phyloP scores from a whole-genome alignment of 2,888 invertebrate genomes.

The Physocephala rufipes region DNA sequence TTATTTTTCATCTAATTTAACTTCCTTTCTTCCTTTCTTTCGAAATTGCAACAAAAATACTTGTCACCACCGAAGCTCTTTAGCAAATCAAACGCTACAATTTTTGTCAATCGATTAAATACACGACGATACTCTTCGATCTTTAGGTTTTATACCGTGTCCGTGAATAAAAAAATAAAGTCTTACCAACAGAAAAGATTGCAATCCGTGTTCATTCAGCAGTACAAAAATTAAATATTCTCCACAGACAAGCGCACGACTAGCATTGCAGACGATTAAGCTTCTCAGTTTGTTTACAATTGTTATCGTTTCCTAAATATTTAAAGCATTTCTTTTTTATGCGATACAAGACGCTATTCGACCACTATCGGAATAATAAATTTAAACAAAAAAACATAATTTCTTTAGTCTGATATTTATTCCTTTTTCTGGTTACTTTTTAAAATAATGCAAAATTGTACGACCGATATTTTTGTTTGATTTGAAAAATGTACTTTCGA shows the following conservation, averaged over 20 bases:
- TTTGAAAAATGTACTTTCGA: too few relatives aligned
- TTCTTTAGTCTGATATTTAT: too few relatives aligned
- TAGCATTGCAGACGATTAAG: not conserved
- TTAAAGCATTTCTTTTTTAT: conserved; percentile 4
- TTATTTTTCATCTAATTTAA: not conserved
- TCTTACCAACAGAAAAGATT: not conserved
- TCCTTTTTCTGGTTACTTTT: too few relatives aligned
- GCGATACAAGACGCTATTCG: not conserved
- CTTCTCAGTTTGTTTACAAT: not conserved
- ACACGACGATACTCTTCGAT: not conserved
- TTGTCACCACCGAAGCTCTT: not conserved
- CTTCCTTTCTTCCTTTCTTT: not conserved
- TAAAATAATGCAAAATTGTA: too few relatives aligned
- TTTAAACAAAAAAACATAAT: not conserved
- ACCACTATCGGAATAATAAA: conserved; percentile 7
- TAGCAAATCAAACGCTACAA: conserved; percentile 18
- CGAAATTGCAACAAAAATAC: not conserved
- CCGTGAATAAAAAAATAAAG: not conserved
- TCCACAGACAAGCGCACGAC: not conserved
- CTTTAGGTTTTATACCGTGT: not conserved
- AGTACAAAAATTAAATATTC: conserved; percentile 14
- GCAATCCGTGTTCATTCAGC: not conserved
- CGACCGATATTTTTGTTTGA: too few relatives aligned
- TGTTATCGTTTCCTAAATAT: not conserved
- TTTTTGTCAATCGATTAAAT: conserved; percentile 30